A percentile compares a stretch with the other conserved stretches of the same genome.
These are phyloP conservation scores for Amazona guildingii DNA, from an alignment of 2,113 vertebrate species.

Conservation along the genomic window DNA sequence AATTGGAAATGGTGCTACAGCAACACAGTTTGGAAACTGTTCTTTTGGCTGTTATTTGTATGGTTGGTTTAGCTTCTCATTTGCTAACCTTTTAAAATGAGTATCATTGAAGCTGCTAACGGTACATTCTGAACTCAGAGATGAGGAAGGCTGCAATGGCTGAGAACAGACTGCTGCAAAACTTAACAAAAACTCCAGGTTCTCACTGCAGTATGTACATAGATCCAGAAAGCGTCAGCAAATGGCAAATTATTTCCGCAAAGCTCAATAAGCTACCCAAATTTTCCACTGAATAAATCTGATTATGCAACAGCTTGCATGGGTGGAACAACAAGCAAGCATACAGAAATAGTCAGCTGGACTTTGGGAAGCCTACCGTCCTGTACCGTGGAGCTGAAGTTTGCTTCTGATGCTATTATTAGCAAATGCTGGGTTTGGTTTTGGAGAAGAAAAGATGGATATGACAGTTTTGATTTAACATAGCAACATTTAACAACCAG, in stretches of 20 bases:
- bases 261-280: neutral
- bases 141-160: constrained; percentile 33
- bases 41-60: constrained; percentile 85
- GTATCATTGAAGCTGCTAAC: constrained; percentile 70
- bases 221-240: neutral
- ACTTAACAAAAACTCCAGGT: constrained; percentile 33
- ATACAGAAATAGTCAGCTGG: neutral
- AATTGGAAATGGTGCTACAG: constrained; percentile 78
- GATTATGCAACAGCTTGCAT: constrained; percentile 14
- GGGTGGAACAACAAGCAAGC: neutral
- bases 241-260: constrained; percentile 19
- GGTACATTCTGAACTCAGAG: constrained; percentile 60
- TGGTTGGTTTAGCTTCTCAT: constrained; percentile 86
- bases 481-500: accelerated
- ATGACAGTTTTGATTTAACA: neutral
- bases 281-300: neutral
- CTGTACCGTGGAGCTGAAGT: accelerated
- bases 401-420: neutral
- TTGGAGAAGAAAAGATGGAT: neutral
- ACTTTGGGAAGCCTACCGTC: neutral
- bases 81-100: constrained; percentile 86
- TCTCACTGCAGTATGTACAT: constrained; percentile 13
- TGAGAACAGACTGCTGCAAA: constrained; percentile 51
- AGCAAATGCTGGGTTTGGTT: neutral
- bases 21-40: constrained; percentile 81